phyloP scores from a whole-genome alignment of 2,113 vertebrate species.

The Progne subis region DNA sequence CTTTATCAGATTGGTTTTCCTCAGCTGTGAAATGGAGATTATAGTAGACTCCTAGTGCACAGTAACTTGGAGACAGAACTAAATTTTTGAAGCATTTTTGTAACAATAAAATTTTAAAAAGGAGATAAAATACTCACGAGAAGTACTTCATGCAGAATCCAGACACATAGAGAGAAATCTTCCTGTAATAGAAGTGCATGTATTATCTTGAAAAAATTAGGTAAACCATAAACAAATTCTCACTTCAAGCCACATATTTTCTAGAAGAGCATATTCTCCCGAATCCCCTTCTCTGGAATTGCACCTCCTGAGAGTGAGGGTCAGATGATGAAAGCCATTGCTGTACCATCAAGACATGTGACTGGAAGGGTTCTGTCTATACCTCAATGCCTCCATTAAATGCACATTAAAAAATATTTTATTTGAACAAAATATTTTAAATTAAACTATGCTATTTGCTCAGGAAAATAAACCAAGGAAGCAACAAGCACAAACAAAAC shows the following conservation, averaged over 20 bases:
- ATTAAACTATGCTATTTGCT: neutral
- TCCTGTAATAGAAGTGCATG: rapidly evolving
- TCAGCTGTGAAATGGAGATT: neutral
- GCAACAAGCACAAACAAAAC: neutral
- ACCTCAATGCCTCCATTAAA: neutral
- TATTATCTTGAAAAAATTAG: neutral
- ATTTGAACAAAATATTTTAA: neutral
- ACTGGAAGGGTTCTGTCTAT: neutral
- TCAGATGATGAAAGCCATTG: neutral
- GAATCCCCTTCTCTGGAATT: neutral
- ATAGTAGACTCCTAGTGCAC: neutral
- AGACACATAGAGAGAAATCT: neutral
- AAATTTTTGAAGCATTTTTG: neutral
- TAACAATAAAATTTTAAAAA: neutral
- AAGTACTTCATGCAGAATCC: neutral
- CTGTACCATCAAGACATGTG: neutral
- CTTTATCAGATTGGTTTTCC: neutral
- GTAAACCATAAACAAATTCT: neutral
- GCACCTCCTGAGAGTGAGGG: neutral
- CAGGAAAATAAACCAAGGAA: neutral
- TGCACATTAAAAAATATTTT: neutral
- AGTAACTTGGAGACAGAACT: neutral
- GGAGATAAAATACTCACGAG: neutral
- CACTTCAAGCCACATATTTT: neutral
- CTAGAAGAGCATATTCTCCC: neutral